These are phyloP conservation scores for Kryptolebias ocellatus DNA, from an alignment of 2,797 vertebrate genomes.

Conservation along the genomic window DNA sequence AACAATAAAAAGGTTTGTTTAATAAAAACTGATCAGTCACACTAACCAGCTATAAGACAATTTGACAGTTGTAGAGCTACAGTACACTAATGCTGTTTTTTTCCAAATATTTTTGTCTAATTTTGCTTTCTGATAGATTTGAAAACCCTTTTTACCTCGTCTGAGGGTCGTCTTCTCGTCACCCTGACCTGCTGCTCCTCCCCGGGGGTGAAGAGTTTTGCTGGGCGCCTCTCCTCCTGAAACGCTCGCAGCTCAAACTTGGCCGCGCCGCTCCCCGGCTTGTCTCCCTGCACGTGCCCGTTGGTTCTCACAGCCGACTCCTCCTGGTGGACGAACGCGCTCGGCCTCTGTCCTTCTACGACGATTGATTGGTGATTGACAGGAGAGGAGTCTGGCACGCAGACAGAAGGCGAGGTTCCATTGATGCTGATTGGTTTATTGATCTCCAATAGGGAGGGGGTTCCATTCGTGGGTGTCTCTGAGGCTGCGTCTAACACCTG, in stretches of 20 bases:
- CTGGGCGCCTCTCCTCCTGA: constrained; percentile 93
- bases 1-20: too few species aligned
- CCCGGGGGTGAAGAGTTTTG: constrained; percentile 89
- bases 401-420: constrained; percentile 73
- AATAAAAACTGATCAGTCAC: too few species aligned
- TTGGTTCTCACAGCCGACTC: constrained; percentile 66
- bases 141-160: constrained; percentile 79
- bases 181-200: constrained; percentile 88
- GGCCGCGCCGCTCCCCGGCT: constrained; percentile 74
- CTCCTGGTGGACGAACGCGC: constrained; percentile 64
- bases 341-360: constrained; percentile 65
- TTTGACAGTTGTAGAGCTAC: too few species aligned
- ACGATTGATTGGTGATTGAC: constrained; percentile 60
- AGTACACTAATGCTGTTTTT: too few species aligned
- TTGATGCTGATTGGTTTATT: constrained; percentile 63
- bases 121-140: background rate
- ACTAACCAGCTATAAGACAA: too few species aligned
- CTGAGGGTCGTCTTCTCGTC: constrained; percentile 88
- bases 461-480: constrained; percentile 88
- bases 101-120: background rate
- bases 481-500: constrained; percentile 91
- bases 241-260: constrained; percentile 95
- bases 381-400: constrained; percentile 61
- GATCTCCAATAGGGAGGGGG: constrained; percentile 75
- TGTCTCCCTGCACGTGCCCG: constrained; percentile 73